Base-by-base conservation (phyloP, 2,797 vertebrate species). In the Tinamus major region DNA sequence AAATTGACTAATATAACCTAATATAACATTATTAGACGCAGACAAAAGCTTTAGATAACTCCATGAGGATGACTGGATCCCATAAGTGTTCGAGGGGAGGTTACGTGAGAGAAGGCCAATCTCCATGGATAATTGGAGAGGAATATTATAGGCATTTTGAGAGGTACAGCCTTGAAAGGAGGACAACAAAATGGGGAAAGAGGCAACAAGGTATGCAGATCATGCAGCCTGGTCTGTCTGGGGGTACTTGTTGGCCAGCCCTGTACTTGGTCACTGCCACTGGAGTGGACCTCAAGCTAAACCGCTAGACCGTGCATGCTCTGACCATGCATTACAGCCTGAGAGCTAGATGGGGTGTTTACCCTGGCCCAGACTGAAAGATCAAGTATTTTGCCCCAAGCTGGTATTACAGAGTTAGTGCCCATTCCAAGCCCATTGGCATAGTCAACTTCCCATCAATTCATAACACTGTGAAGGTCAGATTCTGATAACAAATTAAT, bases 261-360 rank as follows among this genome's bases (percentile, higher is more conserved):
- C 3, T 12, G 5, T 4, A 1, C 26, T 49, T 83, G 42, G 12
- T 35, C 11, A 1, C 18, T 64, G 31, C 2, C 2, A 8, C 26
- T 51, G 42, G 6, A 17, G 6, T 48, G 26, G 18, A 62, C 12
- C 19, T 27, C 21, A 17, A 20, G 29, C 29, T 27, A 58, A 63
- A 63, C 31, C 41, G 23, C 14, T 41, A 46, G 19, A 46, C 44
- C 44, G 20, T 46, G 44, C 44, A 46, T 67, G 24, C 53, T 74
- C 26, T 55, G 17, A 14, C 39, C 13, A 23, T 23, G n/a, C 14
- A 29, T 53, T 23, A 17, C 8, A 53, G 51, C 27, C 29, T 9
- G 14, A 27, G 27, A 53, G 51, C 9, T 16, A 53, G 51, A 29
- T 29, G 27, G 51, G 51, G 16, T 53, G 51, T 16, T 53, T 53